Evolutionary conservation across 2,113 vertebrate species (phyloP), one percentile per base, ranked within the genome.

Genomic region (Periophthalmodon schlosseri): DNA sequence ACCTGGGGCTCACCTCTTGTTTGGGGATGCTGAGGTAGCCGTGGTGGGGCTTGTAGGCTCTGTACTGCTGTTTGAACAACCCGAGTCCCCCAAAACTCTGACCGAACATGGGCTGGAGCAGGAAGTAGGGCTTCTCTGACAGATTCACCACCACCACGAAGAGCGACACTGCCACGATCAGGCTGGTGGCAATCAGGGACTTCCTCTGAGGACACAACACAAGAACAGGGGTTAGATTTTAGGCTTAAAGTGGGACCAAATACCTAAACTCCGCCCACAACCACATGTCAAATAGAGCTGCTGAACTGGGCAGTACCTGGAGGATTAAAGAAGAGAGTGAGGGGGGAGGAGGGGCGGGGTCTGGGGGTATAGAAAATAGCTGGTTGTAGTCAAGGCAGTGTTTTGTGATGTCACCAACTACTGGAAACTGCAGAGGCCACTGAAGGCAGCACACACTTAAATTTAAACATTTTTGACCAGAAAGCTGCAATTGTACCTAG

Each of bases 11-110:
- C 94, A 99, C 97, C 96, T 98, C 95, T 88, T 95, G 95, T 1
- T 95, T 95, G 82, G 95, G 96, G 72, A 99, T 93, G 74, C 97
- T 97, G 73, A 96, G 82, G 61, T 99, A 99, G 67, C 97, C 96
- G 46, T 89, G 92, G 84, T 98, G 97, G 77, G 94, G 94, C 79
- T 94, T 96, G 87, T 92, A 89, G 84, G 92, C 92, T 81, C 92
- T 94, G 84, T 93, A 93, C 16, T 91, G 91, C 33, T 89, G 91
- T n/a, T 94, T 93, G 78, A 95, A 94, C 90, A 95, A 10, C 39
- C 39, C 94, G 91, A 93, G 95, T 56, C 92, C 94, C 77, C 91
- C 87, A 79, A 93, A 93, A 14, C 92, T 88, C 83, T 96, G 94
- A 11, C 95, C 94, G 66, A 98, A 96, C 84, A 95, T 94, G 0